Conservation (phyloP, 2,113 vertebrate species). For the Petrocephalus zakoni region DNA sequence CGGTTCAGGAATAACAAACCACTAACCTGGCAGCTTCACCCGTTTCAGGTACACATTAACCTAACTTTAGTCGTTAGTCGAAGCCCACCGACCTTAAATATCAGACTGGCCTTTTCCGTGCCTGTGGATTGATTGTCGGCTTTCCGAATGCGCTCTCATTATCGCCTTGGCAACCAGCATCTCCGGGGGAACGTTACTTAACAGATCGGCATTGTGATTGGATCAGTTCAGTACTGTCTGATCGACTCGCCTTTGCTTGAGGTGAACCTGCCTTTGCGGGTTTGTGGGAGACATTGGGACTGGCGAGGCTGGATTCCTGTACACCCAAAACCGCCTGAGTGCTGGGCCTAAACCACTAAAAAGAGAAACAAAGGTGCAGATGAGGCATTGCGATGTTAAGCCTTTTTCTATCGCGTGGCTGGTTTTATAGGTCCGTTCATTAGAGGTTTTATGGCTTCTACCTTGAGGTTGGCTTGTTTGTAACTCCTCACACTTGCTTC, state of each 20-base stretch:
- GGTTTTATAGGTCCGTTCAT: slow-evolving; percentile 5
- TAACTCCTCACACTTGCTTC: slow-evolving; percentile 1
- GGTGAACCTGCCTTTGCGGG: neutral
- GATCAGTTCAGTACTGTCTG: neutral
- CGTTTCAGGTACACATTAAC: neutral
- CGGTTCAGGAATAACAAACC: neutral
- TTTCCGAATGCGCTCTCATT: neutral
- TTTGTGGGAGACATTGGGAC: too few species aligned
- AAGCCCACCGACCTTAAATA: neutral
- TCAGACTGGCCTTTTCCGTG: neutral
- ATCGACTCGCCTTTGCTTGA: neutral
- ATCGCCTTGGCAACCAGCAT: neutral
- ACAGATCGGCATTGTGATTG: neutral
- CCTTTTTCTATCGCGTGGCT: slow-evolving; percentile 2
- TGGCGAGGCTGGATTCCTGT: neutral
- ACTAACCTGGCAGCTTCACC: neutral
- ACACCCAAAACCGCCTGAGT: neutral
- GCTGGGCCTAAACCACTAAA: neutral
- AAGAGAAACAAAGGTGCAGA: neutral
- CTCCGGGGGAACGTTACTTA: neutral
- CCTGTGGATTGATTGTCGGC: neutral
- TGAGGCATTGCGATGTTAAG: neutral
- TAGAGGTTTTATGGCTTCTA: slow-evolving; percentile 3
- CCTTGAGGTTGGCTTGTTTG: neutral
- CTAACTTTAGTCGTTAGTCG: neutral